Conservation (phyloP, 2,113 vertebrate species). For the Nycticebus coucang region DNA sequence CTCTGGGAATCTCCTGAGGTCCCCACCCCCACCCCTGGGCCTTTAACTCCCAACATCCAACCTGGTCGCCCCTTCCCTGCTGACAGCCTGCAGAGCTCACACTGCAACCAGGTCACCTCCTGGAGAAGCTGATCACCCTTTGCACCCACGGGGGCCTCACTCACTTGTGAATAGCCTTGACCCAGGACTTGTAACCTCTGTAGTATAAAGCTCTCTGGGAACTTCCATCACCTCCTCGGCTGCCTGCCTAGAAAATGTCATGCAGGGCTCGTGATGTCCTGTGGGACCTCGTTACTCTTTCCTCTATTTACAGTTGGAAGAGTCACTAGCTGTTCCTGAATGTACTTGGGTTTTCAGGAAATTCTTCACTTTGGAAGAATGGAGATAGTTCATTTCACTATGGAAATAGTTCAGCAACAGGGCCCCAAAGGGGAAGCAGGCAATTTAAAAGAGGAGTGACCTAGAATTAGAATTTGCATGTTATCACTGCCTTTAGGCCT, state of each 20-base stretch:
- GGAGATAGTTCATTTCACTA: not conserved
- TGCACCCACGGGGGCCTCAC: no score
- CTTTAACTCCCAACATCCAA: not conserved
- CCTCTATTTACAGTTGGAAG: not conserved
- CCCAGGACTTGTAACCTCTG: not conserved
- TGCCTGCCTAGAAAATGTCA: not conserved
- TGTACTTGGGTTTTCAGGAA: constrained; percentile 8
- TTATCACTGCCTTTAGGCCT: not conserved
- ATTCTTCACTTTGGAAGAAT: not conserved
- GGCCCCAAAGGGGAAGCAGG: not conserved
- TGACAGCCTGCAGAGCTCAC: not conserved
- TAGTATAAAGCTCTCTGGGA: constrained; percentile 2
- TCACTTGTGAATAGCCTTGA: not conserved
- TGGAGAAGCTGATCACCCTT: not conserved
- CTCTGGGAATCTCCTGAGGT: not conserved
- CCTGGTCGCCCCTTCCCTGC: not conserved
- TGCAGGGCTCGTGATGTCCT: accelerated
- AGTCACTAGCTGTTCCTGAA: not conserved
- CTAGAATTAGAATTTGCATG: not conserved
- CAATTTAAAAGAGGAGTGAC: not conserved
- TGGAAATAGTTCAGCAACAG: not conserved
- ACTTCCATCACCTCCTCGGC: not conserved
- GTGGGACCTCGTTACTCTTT: not conserved
- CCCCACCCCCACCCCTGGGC: not conserved
- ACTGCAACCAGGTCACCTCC: not conserved